A percentile compares a stretch with the other conserved stretches of the same genome.
Evolutionary conservation across 1,140 invertebrate genomes (phyloP).

Genomic region (Nilaparvata lugens): DNA sequence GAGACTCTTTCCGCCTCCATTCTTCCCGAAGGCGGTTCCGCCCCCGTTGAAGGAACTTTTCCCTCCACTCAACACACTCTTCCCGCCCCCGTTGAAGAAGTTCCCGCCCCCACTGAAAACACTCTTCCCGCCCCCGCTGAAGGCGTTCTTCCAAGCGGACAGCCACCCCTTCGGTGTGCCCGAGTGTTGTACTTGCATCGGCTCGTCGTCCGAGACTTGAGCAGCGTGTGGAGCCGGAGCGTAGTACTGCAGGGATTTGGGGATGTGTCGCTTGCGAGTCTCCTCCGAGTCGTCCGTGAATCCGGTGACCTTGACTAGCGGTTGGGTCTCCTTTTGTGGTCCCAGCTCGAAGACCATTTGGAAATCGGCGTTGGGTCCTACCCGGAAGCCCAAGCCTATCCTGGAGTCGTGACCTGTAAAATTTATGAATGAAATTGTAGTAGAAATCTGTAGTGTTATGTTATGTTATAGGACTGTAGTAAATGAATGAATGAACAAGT

Average conservation of each 20-base stretch:
- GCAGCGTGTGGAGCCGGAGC: background rate
- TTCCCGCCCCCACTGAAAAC: too few relatives aligned
- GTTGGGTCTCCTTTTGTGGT: slow-evolving; percentile 57
- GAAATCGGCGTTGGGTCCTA: slow-evolving; percentile 70
- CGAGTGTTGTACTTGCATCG: background rate
- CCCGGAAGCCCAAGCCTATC: slow-evolving; percentile 63
- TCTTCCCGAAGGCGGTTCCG: too few relatives aligned
- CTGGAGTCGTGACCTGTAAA: slow-evolving; percentile 64
- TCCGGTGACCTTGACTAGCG: slow-evolving; percentile 33
- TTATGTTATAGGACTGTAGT: too few relatives aligned
- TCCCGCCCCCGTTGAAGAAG: too few relatives aligned
- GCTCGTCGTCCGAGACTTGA: background rate
- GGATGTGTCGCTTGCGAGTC: background rate
- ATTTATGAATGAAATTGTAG: slow-evolving; percentile 6
- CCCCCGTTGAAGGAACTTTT: too few relatives aligned
- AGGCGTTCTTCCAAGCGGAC: background rate
- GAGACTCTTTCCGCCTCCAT: too few relatives aligned
- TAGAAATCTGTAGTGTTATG: too few relatives aligned
- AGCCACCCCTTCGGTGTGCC: slow-evolving; percentile 12
- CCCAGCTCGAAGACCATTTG: slow-evolving; percentile 67
- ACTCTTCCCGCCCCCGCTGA: too few relatives aligned
- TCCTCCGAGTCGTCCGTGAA: background rate
- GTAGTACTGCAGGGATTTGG: background rate
- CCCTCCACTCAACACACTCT: too few relatives aligned
- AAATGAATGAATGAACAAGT: too few relatives aligned